Base-by-base conservation (phyloP, 2,797 vertebrate genomes). In the Brachymystax lenok region DNA sequence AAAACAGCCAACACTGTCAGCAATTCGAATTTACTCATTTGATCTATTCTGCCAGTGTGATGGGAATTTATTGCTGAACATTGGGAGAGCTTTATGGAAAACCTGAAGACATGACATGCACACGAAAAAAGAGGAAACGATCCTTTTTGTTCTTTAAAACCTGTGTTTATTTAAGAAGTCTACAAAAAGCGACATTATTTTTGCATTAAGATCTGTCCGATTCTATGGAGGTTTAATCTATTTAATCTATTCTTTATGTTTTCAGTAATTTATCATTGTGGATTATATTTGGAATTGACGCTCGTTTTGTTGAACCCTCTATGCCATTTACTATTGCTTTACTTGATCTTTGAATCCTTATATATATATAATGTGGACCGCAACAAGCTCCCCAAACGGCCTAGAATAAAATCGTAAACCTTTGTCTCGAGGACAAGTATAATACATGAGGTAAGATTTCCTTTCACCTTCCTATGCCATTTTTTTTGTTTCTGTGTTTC, bases 31-130 rank as follows among this genome's bases (percentile, higher is more conserved):
- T 79, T 74, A 76, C 71, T 17, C 3, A 63, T 81, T 79, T 80
- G 70, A 75, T 83, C 80, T 46, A 76, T 74, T 76, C 76, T 79
- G 69, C 74, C 84, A 79, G 79, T 88, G 80, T 79, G 78, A 87
- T 89, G 84, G 86, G 82, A 84, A 87, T 85, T 54, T 79, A 79
- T 73, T 77, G 83, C 79, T 86, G 77, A 85, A 81, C 79, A 78
- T 85, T 80, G 84, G 79, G 72, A 79, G 88, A 82, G 84, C 85
- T 86, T 79, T 80, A 88, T 85, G 87, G 84, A 80, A 85, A 88
- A 86, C 85, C 84, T 71, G 85, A 86, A 93, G 92, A 92, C 90
- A 93, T 93, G 92, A 92, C 88, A 91, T 92, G 91, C 87, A 85
- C 88, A 88, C 85, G 92, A 79, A 91, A 91, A 81, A 92, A 89